A percentile compares a stretch with the other conserved stretches of the same genome.
These are phyloP conservation scores for Meganola albula DNA, from an alignment of 2,888 invertebrate species.

Conservation along the genomic window DNA sequence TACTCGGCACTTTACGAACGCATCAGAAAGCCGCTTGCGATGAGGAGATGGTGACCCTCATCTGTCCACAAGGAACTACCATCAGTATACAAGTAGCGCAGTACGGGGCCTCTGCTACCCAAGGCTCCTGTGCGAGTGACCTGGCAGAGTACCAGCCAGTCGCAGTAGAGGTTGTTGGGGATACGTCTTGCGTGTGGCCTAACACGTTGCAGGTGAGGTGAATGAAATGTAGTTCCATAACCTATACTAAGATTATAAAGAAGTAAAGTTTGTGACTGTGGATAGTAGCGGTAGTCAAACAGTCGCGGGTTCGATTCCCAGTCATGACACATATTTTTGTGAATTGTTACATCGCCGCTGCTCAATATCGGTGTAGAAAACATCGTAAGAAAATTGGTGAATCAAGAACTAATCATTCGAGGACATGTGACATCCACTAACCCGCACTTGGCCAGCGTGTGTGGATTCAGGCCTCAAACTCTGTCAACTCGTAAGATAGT, in stretches of 20 bases:
- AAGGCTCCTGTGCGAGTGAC: constrained; percentile 69
- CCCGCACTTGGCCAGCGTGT: too few species aligned
- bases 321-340: too few species aligned
- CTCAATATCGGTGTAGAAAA: too few species aligned
- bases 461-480: too few species aligned
- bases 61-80: constrained; percentile 94
- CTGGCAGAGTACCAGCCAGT: constrained; percentile 70
- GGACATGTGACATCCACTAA: too few species aligned
- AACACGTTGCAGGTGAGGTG: constrained; percentile 85
- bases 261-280: constrained; percentile 5
- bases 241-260: constrained; percentile 4
- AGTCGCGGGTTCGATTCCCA: too few species aligned
- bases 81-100: constrained; percentile 95
- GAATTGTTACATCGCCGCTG: too few species aligned
- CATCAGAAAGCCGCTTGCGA: constrained; percentile 96
- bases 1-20: constrained; percentile 93
- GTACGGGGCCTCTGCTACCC: constrained; percentile 83
- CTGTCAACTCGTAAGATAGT: too few species aligned
- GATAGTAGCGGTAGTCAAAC: too few species aligned
- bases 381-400: too few species aligned
- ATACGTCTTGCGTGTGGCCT: constrained; percentile 86
- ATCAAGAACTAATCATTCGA: too few species aligned
- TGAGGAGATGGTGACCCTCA: constrained; percentile 89
- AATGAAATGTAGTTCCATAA: too few species aligned
- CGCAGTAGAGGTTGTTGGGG: constrained; percentile 76